Evolutionary conservation across 2,113 vertebrate species (phyloP), one percentile per base, ranked within the genome.

Genomic region (Phylloscopus whistleri): DNA sequence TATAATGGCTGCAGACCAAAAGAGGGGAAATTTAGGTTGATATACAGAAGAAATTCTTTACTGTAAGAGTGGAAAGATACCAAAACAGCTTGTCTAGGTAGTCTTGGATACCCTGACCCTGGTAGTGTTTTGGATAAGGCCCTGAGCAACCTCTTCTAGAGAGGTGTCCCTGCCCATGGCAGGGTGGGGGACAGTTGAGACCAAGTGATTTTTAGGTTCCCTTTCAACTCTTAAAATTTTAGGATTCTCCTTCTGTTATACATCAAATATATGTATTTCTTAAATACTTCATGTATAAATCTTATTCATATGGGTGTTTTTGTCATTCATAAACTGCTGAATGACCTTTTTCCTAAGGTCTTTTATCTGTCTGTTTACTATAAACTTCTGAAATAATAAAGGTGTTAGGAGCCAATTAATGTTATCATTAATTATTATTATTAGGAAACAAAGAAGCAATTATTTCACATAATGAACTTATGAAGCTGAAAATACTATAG

Each of bases 371-470:
- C 43, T 66, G 8, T 62, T 93, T 94, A 86, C 7, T 67, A 35
- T 73, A 89, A 89, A 94, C 24, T 87, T 89, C 70, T 89, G 46
- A 86, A 76, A 49, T 62, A 48, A 27, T 59, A 76, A 59, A 89
- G 5, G 11, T 82, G 12, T 70, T 84, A 90, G 7, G 51, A 77
- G 13, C 13, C 21, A 28, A 56, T 56, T 20, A 56, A 44, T 21
- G 14, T 26, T 33, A 26, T 26, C 26, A 67, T 35, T 48, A 30
- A 17, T 21, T 58, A 30, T 22, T 46, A 48, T 59, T 59, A 24
- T 23, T 37, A 60, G 16, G 9, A 76, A 49, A 12, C 24, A 51
- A 73, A 73, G 13, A 73, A 77, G 49, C 13, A 81, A 83, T 6
- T 59, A 21, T 31, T 91, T 82, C 49, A 91, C 49, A 70, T 11